Evolutionary conservation across 2,113 vertebrate species (phyloP).

Genomic region (Morone saxatilis): DNA sequence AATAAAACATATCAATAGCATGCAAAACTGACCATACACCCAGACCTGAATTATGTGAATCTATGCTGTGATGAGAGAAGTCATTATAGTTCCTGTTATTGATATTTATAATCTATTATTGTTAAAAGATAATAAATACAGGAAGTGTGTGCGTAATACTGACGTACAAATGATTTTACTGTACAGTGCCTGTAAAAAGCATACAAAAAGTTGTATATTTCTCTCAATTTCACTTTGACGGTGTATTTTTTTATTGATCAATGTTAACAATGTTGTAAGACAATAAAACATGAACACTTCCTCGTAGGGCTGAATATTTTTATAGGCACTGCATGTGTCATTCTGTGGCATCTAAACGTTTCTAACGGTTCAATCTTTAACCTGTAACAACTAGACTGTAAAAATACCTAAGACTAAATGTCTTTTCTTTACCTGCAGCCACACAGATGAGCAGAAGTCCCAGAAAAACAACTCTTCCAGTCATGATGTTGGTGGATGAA

Average conservation of each 20-base stretch:
- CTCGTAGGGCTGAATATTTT: neutral
- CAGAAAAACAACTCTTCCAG: conserved; percentile 62
- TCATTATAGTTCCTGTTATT: no score
- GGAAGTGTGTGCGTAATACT: neutral
- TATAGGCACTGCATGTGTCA: neutral
- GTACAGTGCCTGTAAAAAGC: neutral
- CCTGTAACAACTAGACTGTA: neutral
- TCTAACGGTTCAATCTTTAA: neutral
- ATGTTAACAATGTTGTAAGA: neutral
- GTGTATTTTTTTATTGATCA: neutral
- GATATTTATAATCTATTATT: neutral
- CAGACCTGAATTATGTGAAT: neutral
- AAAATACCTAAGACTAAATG: neutral
- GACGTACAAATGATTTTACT: neutral
- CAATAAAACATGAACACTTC: neutral
- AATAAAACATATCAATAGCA: neutral
- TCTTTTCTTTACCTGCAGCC: conserved; percentile 67
- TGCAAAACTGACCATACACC: neutral
- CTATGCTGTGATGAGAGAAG: no score
- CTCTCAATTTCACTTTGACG: neutral
- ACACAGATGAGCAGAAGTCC: conserved; percentile 72
- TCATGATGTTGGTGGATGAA: conserved; percentile 67
- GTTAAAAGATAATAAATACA: neutral
- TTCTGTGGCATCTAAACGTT: neutral
- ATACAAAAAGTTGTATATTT: no score